Base-by-base conservation (phyloP, 2,797 vertebrate species). In the Bovichtus diacanthus region DNA sequence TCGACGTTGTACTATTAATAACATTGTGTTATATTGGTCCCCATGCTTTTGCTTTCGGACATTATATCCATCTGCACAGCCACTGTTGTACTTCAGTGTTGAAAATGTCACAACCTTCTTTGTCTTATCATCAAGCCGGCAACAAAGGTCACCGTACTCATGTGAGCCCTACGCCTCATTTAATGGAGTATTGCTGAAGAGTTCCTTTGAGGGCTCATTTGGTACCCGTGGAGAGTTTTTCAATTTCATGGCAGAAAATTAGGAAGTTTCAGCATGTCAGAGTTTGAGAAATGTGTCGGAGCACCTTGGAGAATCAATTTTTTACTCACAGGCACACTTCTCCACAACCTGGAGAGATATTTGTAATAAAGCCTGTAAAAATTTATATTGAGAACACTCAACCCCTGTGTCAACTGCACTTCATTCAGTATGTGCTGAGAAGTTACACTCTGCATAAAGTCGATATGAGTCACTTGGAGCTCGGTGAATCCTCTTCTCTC, bases 101-200 rank as follows among this genome's bases (percentile, higher is more conserved):
- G 50, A 65, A 86, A 84, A 88, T 84, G 77, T 78, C 78, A 76
- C 60, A 25, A 31, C 55, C 41, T 62, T 76, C 72, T 59, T 73
- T 58, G 25, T 53, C 55, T 63, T n/a, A 80, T 70, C 58, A 72
- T 53, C 3, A 10, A 66, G 51, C 51, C 16, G 2, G 29, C 43
- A 19, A 58, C 51, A 89, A 83, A 85, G 78, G 82, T 87, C 82
- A 78, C 49, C 6, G 0, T 21, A 29, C 63, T 73, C 31, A 50
- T 16, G 34, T 58, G 64, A 56, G 66, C 68, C 21, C 55, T 39
- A 19, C 9, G 25, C 41, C 39, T 53, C 65, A 63, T 73, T 53
- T 47, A 65, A 76, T 47, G 53, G 27, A 31, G 46, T 16, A 23
- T 19, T 16, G 43, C 64, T n/a, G 56, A 67, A 61, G 65, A 69